Conservation (phyloP, 2,888 invertebrate species). For the Meandrusa payeni region DNA sequence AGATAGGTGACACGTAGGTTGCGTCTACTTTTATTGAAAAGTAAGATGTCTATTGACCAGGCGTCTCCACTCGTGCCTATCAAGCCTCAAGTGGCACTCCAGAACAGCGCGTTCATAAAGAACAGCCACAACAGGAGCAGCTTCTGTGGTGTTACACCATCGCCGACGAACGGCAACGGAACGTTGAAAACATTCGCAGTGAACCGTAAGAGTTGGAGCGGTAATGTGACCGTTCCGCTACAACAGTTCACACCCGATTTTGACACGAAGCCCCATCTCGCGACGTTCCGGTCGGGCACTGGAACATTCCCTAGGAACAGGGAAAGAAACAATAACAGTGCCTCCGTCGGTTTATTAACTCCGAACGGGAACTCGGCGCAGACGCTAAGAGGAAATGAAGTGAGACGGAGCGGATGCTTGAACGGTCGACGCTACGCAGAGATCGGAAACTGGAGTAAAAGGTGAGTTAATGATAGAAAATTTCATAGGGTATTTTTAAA, state of each 20-base stretch:
- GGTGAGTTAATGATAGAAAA: conserved; percentile 51
- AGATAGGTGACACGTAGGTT: conserved; percentile 62
- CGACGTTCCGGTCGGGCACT: conserved; percentile 73
- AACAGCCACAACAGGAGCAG: conserved; percentile 78
- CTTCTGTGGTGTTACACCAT: conserved; percentile 74
- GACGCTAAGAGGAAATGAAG: conserved; percentile 76
- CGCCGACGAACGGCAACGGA: conserved; percentile 67
- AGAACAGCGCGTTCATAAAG: conserved; percentile 75
- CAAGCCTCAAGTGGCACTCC: conserved; percentile 70
- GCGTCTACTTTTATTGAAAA: conserved; percentile 51
- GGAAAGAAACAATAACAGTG: conserved; percentile 72
- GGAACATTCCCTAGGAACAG: conserved; percentile 76
- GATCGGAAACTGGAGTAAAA: conserved; percentile 81
- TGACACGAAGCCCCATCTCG: conserved; percentile 66
- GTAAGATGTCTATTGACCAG: conserved; percentile 78
- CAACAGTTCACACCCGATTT: conserved; percentile 65
- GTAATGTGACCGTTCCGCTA: conserved; percentile 74
- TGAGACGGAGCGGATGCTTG: conserved; percentile 73
- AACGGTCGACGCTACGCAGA: conserved; percentile 81
- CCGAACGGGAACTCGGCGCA: conserved; percentile 75
- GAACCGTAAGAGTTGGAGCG: conserved; percentile 79
- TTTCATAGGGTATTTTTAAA: not conserved
- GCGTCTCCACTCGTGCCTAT: conserved; percentile 76
- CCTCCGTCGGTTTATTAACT: conserved; percentile 73
- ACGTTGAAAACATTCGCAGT: conserved; percentile 75